A percentile compares a stretch with the other conserved stretches of the same genome.
phyloP scores from a whole-genome alignment of 2,113 vertebrate species.

The Empidonax traillii region DNA sequence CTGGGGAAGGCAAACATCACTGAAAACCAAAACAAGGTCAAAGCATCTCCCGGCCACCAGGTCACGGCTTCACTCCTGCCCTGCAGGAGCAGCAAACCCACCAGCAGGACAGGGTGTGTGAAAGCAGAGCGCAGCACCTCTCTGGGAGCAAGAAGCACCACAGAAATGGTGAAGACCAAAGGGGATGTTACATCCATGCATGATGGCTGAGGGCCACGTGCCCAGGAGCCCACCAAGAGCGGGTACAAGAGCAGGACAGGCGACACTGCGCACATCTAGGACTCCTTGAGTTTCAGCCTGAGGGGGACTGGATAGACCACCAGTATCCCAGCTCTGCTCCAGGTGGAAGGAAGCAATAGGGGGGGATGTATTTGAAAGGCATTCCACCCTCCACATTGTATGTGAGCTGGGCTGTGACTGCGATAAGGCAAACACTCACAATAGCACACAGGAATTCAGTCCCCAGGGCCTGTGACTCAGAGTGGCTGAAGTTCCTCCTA shows the following conservation, averaged over 20 bases:
- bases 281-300: background rate
- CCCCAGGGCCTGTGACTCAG: slow-evolving; percentile 34
- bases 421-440: slow-evolving; percentile 40
- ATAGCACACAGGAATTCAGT: slow-evolving; percentile 35
- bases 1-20: background rate
- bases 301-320: background rate
- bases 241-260: background rate
- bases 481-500: slow-evolving; percentile 15
- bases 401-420: background rate
- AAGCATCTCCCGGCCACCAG: background rate
- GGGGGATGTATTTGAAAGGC: background rate
- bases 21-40: background rate
- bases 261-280: background rate
- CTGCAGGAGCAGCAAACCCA: background rate
- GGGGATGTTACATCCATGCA: accelerated
- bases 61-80: background rate
- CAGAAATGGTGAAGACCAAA: background rate
- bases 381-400: slow-evolving; percentile 14
- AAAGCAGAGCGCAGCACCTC: background rate
- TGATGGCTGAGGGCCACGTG: background rate
- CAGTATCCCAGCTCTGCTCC: background rate
- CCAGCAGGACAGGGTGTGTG: background rate
- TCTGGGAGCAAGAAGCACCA: background rate
- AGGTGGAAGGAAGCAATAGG: background rate
- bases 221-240: background rate